These are phyloP conservation scores for Rhinogobius similis DNA, from an alignment of 2,113 vertebrate species.

Conservation along the genomic window DNA sequence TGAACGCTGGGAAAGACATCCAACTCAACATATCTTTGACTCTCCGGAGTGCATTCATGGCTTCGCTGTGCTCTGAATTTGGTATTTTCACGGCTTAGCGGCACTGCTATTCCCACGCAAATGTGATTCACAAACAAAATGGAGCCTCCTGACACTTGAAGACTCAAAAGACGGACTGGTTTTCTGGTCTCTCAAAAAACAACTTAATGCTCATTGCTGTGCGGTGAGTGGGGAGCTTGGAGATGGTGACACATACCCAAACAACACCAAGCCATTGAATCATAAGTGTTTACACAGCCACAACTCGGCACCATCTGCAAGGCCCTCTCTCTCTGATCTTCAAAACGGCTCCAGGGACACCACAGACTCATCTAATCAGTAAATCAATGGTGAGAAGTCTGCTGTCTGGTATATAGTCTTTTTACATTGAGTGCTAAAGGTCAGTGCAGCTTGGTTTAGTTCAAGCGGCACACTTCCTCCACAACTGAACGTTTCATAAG, in stretches of 20 bases:
- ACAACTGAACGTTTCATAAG: too few relatives aligned
- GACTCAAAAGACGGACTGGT: slow-evolving; percentile 31
- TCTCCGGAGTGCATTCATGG: slow-evolving; percentile 57
- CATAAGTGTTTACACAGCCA: slow-evolving; percentile 70
- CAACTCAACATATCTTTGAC: slow-evolving; percentile 50
- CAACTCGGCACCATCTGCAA: slow-evolving; percentile 75
- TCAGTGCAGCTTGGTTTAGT: background rate
- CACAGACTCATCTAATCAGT: slow-evolving; percentile 22
- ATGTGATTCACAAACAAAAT: slow-evolving; percentile 48
- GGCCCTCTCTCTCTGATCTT: slow-evolving; percentile 64
- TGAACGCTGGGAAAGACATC: slow-evolving; percentile 54
- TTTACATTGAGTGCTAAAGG: slow-evolving; percentile 3
- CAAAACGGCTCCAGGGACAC: slow-evolving; percentile 45
- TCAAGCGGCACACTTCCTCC: background rate
- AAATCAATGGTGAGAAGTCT: slow-evolving; percentile 8
- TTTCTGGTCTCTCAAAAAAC: slow-evolving; percentile 48
- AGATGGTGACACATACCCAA: slow-evolving; percentile 73
- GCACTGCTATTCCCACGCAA: slow-evolving; percentile 43
- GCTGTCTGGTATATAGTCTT: slow-evolving; percentile 4
- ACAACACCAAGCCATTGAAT: slow-evolving; percentile 77
- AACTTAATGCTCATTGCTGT: slow-evolving; percentile 50
- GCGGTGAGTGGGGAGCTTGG: slow-evolving; percentile 54
- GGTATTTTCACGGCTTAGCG: slow-evolving; percentile 43
- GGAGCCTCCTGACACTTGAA: slow-evolving; percentile 43
- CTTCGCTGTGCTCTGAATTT: slow-evolving; percentile 31